Conservation (phyloP, 1,140 invertebrate species). For the Drosophila pandora region DNA sequence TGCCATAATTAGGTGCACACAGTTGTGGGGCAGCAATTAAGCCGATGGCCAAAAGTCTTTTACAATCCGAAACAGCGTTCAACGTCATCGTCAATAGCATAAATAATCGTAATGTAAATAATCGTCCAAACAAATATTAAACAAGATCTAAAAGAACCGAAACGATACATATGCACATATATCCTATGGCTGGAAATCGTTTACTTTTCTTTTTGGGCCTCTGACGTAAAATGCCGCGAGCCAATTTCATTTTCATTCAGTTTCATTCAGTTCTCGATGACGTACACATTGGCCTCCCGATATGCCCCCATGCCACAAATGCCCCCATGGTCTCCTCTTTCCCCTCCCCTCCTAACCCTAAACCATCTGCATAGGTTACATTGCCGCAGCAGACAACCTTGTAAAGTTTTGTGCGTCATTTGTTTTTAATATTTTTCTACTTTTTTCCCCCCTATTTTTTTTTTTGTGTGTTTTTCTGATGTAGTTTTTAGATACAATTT, state of each 20-base stretch:
- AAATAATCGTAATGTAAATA: constrained; percentile 75
- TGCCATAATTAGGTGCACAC: constrained; percentile 69
- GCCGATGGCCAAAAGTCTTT: constrained; percentile 31
- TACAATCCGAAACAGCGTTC: constrained; percentile 18
- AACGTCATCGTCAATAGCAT: constrained; percentile 63
- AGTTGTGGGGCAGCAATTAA: constrained; percentile 46
- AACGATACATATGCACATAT: neutral
- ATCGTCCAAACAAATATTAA: constrained; percentile 44
- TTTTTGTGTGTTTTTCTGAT: neutral
- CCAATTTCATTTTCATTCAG: constrained; percentile 74
- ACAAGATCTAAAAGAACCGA: constrained; percentile 37
- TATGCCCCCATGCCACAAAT: neutral
- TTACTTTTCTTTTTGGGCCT: constrained; percentile 32
- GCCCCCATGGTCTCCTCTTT: neutral
- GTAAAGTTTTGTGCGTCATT: constrained; percentile 76
- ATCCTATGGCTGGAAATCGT: constrained; percentile 44
- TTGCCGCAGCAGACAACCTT: constrained; percentile 61
- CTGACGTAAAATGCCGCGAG: constrained; percentile 45
- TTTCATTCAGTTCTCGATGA: constrained; percentile 59
- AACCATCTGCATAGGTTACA: constrained; percentile 30
- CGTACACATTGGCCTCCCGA: constrained; percentile 50
- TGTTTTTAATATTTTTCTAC: constrained; percentile 17
- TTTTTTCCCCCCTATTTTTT: neutral
- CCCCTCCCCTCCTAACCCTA: neutral
- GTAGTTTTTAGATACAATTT: constrained; percentile 10